Conservation (phyloP, 2,888 invertebrate species). For the Neria commutata region DNA sequence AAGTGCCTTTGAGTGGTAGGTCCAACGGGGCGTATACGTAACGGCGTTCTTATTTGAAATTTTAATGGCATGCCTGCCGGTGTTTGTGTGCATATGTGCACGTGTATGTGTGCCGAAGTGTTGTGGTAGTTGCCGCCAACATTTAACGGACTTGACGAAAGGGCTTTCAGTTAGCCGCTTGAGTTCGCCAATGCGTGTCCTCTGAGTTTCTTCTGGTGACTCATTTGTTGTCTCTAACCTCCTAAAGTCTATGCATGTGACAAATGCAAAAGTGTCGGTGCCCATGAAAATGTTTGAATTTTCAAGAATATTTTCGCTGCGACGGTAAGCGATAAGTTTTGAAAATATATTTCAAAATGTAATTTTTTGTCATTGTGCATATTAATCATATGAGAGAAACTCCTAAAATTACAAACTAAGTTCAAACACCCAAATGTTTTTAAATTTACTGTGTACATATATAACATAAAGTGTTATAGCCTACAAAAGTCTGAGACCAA, state of each 20-base stretch:
- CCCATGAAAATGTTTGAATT: constrained; percentile 57
- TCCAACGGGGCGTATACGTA: constrained; percentile 42
- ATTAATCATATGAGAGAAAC: no score
- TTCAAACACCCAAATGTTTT: no score
- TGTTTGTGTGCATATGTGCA: neutral
- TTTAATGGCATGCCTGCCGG: neutral
- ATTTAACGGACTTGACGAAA: constrained; percentile 3
- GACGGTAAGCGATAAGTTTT: constrained; percentile 48
- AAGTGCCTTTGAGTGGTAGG: constrained; percentile 14
- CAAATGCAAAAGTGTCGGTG: no score
- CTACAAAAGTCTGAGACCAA: no score
- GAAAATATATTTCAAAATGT: neutral
- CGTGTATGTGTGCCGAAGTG: neutral
- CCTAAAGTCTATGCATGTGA: no score
- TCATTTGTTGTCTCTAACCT: no score
- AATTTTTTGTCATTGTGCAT: no score
- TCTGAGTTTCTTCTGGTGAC: neutral
- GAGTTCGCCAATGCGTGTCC: constrained; percentile 3
- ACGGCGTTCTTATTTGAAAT: constrained; percentile 33
- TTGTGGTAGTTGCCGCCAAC: neutral
- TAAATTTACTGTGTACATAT: no score
- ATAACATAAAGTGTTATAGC: no score
- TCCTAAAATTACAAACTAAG: no score
- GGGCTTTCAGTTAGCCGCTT: constrained; percentile 11
- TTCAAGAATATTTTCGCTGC: constrained; percentile 54